Evolutionary conservation across 2,113 vertebrate species (phyloP).

Genomic region (Okapia johnstoni): DNA sequence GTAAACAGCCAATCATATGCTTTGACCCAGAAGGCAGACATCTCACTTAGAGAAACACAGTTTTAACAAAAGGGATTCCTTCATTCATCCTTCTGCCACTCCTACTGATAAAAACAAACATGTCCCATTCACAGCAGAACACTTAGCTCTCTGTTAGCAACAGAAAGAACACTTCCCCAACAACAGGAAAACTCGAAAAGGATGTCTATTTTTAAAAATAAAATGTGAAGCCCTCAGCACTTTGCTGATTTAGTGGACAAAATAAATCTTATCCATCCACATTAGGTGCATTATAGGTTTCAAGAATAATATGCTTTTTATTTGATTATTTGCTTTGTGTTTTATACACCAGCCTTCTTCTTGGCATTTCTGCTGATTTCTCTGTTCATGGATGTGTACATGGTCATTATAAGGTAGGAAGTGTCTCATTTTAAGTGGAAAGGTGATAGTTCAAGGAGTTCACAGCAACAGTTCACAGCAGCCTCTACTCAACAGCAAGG

Average conservation of each 20-base stretch:
- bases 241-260: slow-evolving; percentile 61
- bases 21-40: slow-evolving; percentile 6
- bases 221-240: slow-evolving; percentile 68
- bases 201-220: slow-evolving; percentile 74
- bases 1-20: slow-evolving; percentile 11
- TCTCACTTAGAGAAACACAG: slow-evolving; percentile 21
- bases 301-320: neutral
- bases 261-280: slow-evolving; percentile 22
- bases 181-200: slow-evolving; percentile 71
- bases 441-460: slow-evolving; percentile 17
- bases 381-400: slow-evolving; percentile 25
- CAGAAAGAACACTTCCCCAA: slow-evolving; percentile 72
- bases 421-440: slow-evolving; percentile 42
- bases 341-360: neutral
- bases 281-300: slow-evolving; percentile 17
- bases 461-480: slow-evolving; percentile 21
- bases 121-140: slow-evolving; percentile 58
- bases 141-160: slow-evolving; percentile 70
- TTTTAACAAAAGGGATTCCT: neutral
- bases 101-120: slow-evolving; percentile 58
- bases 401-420: neutral
- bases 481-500: neutral
- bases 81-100: slow-evolving; percentile 59
- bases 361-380: slow-evolving; percentile 34
- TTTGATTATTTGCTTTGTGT: slow-evolving; percentile 12